Percentiles rank a stretch among this genome's conserved stretches.
Evolutionary conservation across 2,888 invertebrate genomes (phyloP).

Genomic region (Tanytarsus gracilentus): DNA sequence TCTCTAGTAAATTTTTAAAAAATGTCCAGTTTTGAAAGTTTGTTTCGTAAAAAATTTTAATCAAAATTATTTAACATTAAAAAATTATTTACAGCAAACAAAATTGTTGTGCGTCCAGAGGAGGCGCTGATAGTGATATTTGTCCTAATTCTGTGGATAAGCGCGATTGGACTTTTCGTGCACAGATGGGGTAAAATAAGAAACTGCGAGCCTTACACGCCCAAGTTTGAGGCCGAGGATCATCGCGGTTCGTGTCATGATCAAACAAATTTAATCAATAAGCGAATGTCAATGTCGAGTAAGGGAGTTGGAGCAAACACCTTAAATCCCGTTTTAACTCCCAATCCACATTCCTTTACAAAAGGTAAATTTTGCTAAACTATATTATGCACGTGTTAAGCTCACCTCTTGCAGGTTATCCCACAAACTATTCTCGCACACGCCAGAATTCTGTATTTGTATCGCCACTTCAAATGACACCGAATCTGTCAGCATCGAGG

Average conservation of each 20-base stretch:
- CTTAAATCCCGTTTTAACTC: background rate
- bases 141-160: slow-evolving; percentile 81
- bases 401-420: slow-evolving; percentile 17
- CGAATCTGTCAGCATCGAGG: slow-evolving; percentile 55
- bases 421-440: slow-evolving; percentile 41
- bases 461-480: slow-evolving; percentile 58
- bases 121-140: slow-evolving; percentile 77
- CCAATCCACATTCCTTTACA: slow-evolving; percentile 19
- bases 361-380: slow-evolving; percentile 8
- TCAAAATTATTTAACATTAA: too few relatives aligned
- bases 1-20: too few relatives aligned
- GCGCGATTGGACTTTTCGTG: slow-evolving; percentile 82
- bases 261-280: slow-evolving; percentile 23
- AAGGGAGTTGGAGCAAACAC: background rate
- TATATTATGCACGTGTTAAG: background rate
- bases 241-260: slow-evolving; percentile 23
- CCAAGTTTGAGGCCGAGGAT: slow-evolving; percentile 53
- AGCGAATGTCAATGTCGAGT: slow-evolving; percentile 24
- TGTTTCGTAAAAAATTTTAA: too few relatives aligned
- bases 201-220: slow-evolving; percentile 84
- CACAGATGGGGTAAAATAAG: slow-evolving; percentile 93
- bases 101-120: slow-evolving; percentile 71
- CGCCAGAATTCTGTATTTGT: slow-evolving; percentile 83
- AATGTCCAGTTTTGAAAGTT: too few relatives aligned
- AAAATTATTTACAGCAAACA: too few relatives aligned